Evolutionary conservation across 2,113 vertebrate genomes (phyloP).

Genomic region (Ciconia stormi): DNA sequence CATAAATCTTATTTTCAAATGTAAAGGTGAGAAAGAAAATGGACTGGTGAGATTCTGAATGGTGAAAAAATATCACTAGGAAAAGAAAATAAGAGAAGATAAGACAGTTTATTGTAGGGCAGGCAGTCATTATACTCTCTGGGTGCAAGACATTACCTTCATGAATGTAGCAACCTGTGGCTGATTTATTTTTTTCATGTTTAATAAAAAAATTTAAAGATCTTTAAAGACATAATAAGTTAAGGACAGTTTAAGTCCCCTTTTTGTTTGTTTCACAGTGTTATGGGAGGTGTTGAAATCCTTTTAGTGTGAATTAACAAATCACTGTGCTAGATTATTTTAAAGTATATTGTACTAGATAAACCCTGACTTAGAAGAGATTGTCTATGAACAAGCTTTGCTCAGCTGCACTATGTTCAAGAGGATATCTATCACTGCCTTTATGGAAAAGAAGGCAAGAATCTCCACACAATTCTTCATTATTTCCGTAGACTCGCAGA

Average conservation of each 20-base stretch:
- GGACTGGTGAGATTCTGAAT: neutral
- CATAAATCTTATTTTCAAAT: neutral
- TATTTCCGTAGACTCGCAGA: neutral
- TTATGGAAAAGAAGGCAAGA: neutral
- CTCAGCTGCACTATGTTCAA: neutral
- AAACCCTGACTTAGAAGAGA: neutral
- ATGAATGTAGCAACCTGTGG: neutral
- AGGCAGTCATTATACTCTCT: neutral
- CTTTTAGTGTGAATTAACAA: constrained; percentile 1
- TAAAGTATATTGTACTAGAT: neutral
- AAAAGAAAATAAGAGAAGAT: neutral
- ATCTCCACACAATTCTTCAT: neutral
- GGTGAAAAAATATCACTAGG: neutral
- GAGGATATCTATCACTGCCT: neutral
- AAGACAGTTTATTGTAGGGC: neutral
- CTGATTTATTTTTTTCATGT: neutral
- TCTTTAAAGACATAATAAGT: neutral
- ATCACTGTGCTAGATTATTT: neutral
- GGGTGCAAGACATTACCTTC: neutral
- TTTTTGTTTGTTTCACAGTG: neutral
- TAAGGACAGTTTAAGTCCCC: neutral
- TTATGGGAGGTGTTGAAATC: neutral
- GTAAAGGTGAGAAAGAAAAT: neutral
- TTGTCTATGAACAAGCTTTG: neutral
- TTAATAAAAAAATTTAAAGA: neutral